These are phyloP conservation scores for Nettapus auritus DNA, from an alignment of 2,113 vertebrate genomes.

Conservation along the genomic window DNA sequence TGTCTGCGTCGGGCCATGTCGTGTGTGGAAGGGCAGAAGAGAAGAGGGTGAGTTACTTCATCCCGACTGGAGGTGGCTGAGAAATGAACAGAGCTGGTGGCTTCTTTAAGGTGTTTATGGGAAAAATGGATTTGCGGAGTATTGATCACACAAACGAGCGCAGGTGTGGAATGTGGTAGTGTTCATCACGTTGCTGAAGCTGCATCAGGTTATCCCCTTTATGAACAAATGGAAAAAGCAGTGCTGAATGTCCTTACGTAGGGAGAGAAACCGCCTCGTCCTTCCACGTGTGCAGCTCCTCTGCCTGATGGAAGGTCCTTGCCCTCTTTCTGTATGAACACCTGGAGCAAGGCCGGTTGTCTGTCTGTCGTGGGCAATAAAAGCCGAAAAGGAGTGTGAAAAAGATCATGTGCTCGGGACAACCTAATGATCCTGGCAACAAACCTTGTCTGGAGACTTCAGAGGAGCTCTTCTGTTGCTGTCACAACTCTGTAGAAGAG, in stretches of 20 bases:
- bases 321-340: background rate
- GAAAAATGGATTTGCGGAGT: background rate
- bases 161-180: background rate
- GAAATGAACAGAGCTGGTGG: background rate
- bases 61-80: background rate
- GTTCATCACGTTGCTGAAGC: background rate
- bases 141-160: background rate
- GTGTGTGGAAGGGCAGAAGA: background rate
- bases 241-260: background rate
- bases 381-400: background rate
- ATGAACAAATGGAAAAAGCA: background rate
- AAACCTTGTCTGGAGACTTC: background rate
- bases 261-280: background rate
- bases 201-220: background rate
- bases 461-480: background rate
- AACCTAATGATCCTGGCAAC: background rate
- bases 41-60: accelerated
- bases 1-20: background rate
- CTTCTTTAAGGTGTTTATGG: background rate
- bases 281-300: background rate
- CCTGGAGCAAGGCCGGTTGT: background rate
- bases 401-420: background rate
- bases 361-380: background rate
- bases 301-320: background rate
- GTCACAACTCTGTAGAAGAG: background rate